Evolutionary conservation across 2,888 invertebrate species (phyloP).

Genomic region (Lasioglossum figueresi): DNA sequence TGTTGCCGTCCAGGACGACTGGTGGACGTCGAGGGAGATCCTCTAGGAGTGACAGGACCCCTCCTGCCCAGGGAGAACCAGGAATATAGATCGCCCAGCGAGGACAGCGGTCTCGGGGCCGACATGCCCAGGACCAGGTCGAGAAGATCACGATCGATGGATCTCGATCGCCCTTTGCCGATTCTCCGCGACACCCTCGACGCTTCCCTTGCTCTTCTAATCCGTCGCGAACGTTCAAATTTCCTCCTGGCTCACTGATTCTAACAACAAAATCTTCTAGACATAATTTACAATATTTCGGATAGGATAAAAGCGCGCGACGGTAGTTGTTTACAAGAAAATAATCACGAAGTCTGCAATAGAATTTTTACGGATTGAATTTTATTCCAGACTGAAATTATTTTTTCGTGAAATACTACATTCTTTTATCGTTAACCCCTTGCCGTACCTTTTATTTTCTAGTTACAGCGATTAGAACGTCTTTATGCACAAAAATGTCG

Average conservation of each 20-base stretch:
- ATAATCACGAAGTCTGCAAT: too few relatives aligned
- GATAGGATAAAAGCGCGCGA: too few relatives aligned
- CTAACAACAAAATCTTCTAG: background rate
- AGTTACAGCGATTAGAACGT: too few relatives aligned
- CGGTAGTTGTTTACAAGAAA: too few relatives aligned
- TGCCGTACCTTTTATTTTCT: too few relatives aligned
- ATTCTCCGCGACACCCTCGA: slow-evolving; percentile 18
- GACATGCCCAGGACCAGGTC: slow-evolving; percentile 87
- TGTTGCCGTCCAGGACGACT: slow-evolving; percentile 82
- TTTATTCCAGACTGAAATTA: too few relatives aligned
- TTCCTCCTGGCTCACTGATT: background rate
- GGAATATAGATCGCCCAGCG: slow-evolving; percentile 94
- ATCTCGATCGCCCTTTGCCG: slow-evolving; percentile 7
- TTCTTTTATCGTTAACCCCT: too few relatives aligned
- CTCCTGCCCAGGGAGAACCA: slow-evolving; percentile 85
- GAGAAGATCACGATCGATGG: slow-evolving; percentile 41
- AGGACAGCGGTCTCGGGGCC: slow-evolving; percentile 97
- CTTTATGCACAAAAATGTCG: too few relatives aligned
- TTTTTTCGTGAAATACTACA: too few relatives aligned
- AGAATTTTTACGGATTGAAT: too few relatives aligned
- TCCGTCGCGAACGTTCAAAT: background rate
- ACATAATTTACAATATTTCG: background rate
- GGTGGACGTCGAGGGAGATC: slow-evolving; percentile 83
- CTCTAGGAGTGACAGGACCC: slow-evolving; percentile 82
- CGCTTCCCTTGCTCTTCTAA: slow-evolving; percentile 11